phyloP scores from a whole-genome alignment of 2,113 vertebrate species.

The Marmota monax region DNA sequence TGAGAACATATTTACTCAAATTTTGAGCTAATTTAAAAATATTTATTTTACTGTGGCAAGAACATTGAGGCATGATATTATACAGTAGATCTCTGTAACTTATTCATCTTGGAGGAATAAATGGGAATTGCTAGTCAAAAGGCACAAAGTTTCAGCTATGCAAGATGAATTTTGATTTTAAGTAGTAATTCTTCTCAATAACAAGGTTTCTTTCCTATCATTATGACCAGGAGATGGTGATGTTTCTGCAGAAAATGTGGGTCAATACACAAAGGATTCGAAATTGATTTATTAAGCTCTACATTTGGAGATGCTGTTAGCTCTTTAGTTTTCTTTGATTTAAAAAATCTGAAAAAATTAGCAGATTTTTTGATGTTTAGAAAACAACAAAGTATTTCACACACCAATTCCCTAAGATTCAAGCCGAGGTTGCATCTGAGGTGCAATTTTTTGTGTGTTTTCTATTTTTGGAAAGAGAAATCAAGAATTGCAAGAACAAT shows the following conservation, averaged over 20 bases:
- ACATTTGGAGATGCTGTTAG: constrained; percentile 15
- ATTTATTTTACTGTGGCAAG: background rate
- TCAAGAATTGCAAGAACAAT: constrained; percentile 17
- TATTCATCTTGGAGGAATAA: background rate
- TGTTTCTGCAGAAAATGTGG: constrained; percentile 60
- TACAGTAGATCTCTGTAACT: background rate
- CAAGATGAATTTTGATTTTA: background rate
- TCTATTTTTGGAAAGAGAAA: constrained; percentile 7
- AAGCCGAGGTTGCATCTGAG: background rate
- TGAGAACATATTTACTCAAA: background rate
- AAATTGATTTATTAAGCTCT: background rate
- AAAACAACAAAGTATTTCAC: background rate
- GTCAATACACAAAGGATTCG: background rate
- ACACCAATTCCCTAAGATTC: background rate
- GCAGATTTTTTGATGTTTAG: constrained; percentile 8
- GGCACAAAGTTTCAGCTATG: background rate
- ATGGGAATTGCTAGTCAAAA: background rate
- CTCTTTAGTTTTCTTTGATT: constrained; percentile 33
- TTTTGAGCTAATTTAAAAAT: background rate
- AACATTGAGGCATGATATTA: background rate
- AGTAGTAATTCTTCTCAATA: background rate
- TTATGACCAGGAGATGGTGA: constrained; percentile 42
- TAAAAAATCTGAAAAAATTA: constrained; percentile 41
- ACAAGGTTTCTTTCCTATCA: constrained; percentile 17
- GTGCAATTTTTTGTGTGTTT: constrained; percentile 22